A percentile compares a stretch with the other conserved stretches of the same genome.
Evolutionary conservation across 2,797 vertebrate species (phyloP).

Genomic region (Meriones psammophilus): DNA sequence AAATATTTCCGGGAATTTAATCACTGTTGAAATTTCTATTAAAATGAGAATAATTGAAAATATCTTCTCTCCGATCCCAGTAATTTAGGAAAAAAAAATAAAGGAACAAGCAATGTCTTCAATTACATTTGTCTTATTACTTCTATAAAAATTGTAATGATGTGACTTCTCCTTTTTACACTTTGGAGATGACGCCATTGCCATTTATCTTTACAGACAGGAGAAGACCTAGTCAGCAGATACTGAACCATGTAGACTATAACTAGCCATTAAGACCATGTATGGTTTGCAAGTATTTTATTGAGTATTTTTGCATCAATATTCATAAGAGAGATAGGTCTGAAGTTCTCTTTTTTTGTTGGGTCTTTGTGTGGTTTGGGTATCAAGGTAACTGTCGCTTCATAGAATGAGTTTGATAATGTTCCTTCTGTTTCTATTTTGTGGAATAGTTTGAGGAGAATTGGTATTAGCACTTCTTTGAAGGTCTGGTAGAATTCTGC

Average conservation of each 20-base stretch:
- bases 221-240: background rate
- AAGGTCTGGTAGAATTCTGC: too few relatives aligned
- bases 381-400: too few relatives aligned
- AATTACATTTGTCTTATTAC: conserved; percentile 65
- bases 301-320: too few relatives aligned
- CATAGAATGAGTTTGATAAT: too few relatives aligned
- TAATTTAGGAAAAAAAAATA: conserved; percentile 69
- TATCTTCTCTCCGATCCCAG: conserved; percentile 29
- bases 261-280: background rate
- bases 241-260: background rate
- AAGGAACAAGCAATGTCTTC: conserved; percentile 45
- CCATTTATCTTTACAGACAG: background rate
- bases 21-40: conserved; percentile 46
- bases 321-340: too few relatives aligned
- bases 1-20: background rate
- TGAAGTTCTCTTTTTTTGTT: too few relatives aligned
- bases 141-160: conserved; percentile 61
- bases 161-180: conserved; percentile 30
- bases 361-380: too few relatives aligned
- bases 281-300: too few relatives aligned
- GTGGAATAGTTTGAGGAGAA: too few relatives aligned
- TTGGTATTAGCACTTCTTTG: too few relatives aligned
- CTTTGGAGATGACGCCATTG: background rate
- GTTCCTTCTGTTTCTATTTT: too few relatives aligned
- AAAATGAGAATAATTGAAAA: conserved; percentile 46